Conservation (phyloP, 2,113 vertebrate species). For the Cebus imitator region DNA sequence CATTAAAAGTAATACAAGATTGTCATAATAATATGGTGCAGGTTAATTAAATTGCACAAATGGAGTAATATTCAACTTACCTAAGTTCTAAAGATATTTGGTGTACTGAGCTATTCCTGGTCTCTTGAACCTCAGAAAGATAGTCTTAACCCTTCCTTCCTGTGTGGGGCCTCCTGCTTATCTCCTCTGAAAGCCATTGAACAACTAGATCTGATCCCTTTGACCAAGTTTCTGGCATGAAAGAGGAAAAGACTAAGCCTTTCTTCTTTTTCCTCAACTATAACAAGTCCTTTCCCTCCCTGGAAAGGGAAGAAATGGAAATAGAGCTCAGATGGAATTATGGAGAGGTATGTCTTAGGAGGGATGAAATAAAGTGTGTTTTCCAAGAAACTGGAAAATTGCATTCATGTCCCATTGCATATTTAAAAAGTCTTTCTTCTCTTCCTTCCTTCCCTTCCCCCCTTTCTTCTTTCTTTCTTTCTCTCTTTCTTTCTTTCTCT, state of each 20-base stretch:
- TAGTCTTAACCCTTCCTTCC: neutral
- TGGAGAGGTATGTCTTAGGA: neutral
- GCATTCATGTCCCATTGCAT: neutral
- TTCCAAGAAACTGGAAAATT: neutral
- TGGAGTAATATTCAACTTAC: neutral
- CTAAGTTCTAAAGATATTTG: neutral
- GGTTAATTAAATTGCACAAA: neutral
- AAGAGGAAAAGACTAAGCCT: neutral
- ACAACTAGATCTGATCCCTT: neutral
- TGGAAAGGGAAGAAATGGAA: neutral
- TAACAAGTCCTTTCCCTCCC: neutral
- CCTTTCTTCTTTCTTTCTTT: rapidly evolving
- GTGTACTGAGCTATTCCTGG: neutral
- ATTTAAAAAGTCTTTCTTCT: neutral
- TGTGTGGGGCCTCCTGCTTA: neutral
- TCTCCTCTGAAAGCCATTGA: neutral
- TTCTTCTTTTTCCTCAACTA: neutral
- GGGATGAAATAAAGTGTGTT: neutral
- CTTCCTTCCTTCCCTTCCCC: no score
- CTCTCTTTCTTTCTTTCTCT: no score
- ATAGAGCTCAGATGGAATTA: neutral
- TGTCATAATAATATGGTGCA: neutral
- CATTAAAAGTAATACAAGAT: no score
- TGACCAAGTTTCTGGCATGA: neutral
- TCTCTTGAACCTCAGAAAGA: neutral